Percentiles rank a stretch among this genome's conserved stretches.
phyloP scores from a whole-genome alignment of 2,888 invertebrate species.

The Endomychus coccineus region DNA sequence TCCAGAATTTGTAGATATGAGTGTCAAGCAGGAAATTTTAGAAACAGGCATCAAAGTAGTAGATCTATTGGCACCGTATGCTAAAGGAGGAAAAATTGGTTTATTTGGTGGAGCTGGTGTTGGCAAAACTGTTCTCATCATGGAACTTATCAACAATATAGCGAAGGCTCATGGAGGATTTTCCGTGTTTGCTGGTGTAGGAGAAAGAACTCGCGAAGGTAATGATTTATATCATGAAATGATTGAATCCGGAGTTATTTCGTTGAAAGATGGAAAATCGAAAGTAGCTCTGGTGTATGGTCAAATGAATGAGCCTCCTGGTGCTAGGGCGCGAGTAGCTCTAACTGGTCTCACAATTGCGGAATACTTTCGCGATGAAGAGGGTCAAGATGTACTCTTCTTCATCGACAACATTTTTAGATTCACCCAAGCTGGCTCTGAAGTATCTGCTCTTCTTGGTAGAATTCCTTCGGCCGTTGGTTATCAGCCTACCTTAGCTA shows the following conservation, averaged over 20 bases:
- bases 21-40: slow-evolving; percentile 82
- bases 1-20: slow-evolving; percentile 87
- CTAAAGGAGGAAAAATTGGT: slow-evolving; percentile 92
- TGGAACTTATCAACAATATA: slow-evolving; percentile 95
- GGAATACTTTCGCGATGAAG: slow-evolving; percentile 91
- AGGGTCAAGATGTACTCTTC: slow-evolving; percentile 90
- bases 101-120: slow-evolving; percentile 93
- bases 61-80: slow-evolving; percentile 87
- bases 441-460: slow-evolving; percentile 84
- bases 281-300: slow-evolving; percentile 93
- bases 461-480: slow-evolving; percentile 96
- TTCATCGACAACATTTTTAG: slow-evolving; percentile 97
- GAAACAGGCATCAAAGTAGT: slow-evolving; percentile 94
- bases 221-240: slow-evolving; percentile 96
- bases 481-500: slow-evolving; percentile 91
- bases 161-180: slow-evolving; percentile 96
- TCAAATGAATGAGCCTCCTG: slow-evolving; percentile 97
- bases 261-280: slow-evolving; percentile 77
- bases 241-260: slow-evolving; percentile 92
- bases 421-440: slow-evolving; percentile 88
- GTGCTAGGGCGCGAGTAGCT: slow-evolving; percentile 90
- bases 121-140: slow-evolving; percentile 92
- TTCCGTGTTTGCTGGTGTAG: slow-evolving; percentile 93
- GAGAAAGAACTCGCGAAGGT: slow-evolving; percentile 91
- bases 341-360: slow-evolving; percentile 89